Conservation (phyloP, 2,113 vertebrate species). For the Junco hyemalis region DNA sequence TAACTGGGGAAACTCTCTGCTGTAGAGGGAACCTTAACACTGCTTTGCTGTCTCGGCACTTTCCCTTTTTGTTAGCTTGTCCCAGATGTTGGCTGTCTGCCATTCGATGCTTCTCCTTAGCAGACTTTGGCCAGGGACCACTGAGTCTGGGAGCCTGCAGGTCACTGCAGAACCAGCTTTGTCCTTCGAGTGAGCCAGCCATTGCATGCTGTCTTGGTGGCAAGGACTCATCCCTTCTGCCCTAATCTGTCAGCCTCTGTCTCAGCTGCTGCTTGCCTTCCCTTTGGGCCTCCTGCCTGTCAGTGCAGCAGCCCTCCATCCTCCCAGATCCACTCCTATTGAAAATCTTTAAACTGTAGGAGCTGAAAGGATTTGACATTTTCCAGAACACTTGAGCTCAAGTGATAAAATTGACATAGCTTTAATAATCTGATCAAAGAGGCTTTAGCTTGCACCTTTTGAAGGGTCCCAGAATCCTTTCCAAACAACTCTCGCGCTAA, state of each 20-base stretch:
- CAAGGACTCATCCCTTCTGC: neutral
- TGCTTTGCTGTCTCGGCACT: neutral
- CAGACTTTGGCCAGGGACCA: neutral
- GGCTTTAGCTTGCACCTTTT: constrained; percentile 57
- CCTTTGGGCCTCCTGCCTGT: constrained; percentile 25
- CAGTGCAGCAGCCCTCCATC: neutral
- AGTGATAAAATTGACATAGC: constrained; percentile 70
- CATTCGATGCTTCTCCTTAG: neutral
- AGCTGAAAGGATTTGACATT: constrained; percentile 68
- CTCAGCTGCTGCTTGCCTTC: neutral
- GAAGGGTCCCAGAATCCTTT: constrained; percentile 41
- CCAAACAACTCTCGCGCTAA: neutral
- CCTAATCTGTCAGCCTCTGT: constrained; percentile 1
- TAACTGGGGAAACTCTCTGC: neutral
- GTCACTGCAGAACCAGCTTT: neutral
- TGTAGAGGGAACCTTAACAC: neutral
- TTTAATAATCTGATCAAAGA: constrained; percentile 69
- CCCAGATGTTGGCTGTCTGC: neutral
- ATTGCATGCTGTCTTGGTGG: neutral
- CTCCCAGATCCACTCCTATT: constrained; percentile 30
- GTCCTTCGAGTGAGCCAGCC: neutral
- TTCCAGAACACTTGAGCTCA: constrained; percentile 67
- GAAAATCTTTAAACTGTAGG: constrained; percentile 63
- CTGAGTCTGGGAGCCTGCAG: neutral
- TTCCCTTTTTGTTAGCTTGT: neutral